These are phyloP conservation scores for Drosophila lacteicornis DNA, from an alignment of 1,140 invertebrate genomes.

Conservation along the genomic window DNA sequence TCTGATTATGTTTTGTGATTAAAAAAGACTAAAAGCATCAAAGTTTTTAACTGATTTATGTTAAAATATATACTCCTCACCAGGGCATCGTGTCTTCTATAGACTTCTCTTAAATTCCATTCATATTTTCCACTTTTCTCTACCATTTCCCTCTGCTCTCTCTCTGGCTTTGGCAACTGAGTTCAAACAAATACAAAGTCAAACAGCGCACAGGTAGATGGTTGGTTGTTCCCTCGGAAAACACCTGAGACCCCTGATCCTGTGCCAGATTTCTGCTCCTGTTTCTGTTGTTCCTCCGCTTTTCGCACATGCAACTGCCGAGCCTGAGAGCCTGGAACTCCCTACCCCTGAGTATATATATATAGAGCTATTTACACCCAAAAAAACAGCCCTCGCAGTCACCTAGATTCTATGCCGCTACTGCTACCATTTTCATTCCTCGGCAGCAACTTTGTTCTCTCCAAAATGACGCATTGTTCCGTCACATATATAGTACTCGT, in stretches of 20 bases:
- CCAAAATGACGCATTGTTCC: conserved; percentile 75
- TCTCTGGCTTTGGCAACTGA: not conserved
- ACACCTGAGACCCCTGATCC: conserved; percentile 32
- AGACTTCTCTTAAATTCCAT: not conserved
- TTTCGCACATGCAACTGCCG: conserved; percentile 57
- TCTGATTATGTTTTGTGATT: not conserved
- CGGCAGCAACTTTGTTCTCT: conserved; percentile 54
- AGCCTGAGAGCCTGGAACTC: conserved; percentile 15
- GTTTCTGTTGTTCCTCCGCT: conserved; percentile 31
- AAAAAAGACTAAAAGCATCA: fast-evolving
- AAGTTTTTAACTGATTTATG: too few relatives aligned
- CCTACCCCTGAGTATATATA: conserved; percentile 4
- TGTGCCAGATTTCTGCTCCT: conserved; percentile 24
- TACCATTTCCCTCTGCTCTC: conserved; percentile 18
- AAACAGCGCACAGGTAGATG: conserved; percentile 47
- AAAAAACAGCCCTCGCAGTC: conserved; percentile 57
- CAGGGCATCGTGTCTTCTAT: not conserved
- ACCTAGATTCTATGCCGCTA: conserved; percentile 63
- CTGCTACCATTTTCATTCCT: conserved; percentile 50
- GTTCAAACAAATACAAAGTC: conserved; percentile 45
- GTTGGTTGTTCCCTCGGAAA: conserved; percentile 10
- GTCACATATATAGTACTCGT: conserved; percentile 14
- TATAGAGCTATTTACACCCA: conserved; percentile 14
- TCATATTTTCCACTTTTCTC: conserved; percentile 35
- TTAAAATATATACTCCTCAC: not conserved